These are phyloP conservation scores for Callopanchax toddi DNA, from an alignment of 2,113 vertebrate species.

Conservation along the genomic window DNA sequence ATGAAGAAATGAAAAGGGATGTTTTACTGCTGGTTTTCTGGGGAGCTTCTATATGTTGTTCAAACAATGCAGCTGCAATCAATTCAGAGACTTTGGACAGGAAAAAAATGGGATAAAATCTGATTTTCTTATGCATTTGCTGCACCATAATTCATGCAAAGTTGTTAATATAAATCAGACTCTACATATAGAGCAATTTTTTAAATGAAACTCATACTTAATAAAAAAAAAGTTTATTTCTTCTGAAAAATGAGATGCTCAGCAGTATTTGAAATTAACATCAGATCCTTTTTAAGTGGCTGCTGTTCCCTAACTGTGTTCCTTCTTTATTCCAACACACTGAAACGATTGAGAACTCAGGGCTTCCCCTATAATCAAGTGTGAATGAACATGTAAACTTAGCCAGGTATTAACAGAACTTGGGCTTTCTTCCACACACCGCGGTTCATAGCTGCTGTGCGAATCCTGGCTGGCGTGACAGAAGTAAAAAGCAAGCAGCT, in stretches of 20 bases:
- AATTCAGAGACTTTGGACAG: slow-evolving; percentile 13
- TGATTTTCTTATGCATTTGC: slow-evolving; percentile 24
- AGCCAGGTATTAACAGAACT: slow-evolving; percentile 74
- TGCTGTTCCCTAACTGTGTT: neutral
- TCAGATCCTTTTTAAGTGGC: slow-evolving; percentile 5
- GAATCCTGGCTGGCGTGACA: slow-evolving; percentile 55
- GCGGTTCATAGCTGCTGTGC: slow-evolving; percentile 39
- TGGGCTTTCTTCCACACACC: slow-evolving; percentile 44
- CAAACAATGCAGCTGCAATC: slow-evolving; percentile 33
- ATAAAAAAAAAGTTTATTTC: too few species aligned
- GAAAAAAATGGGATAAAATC: slow-evolving; percentile 11
- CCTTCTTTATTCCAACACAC: slow-evolving; percentile 42
- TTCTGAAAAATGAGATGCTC: too few species aligned
- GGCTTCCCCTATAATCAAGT: slow-evolving; percentile 73
- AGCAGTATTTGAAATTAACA: neutral
- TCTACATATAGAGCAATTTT: neutral
- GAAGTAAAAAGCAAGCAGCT: slow-evolving; percentile 70
- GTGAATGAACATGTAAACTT: slow-evolving; percentile 83
- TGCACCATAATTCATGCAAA: slow-evolving; percentile 26
- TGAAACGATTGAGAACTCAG: slow-evolving; percentile 58
- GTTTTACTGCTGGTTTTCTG: slow-evolving; percentile 45
- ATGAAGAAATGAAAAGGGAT: slow-evolving; percentile 43
- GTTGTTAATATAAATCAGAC: slow-evolving; percentile 8
- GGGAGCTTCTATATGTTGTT: slow-evolving; percentile 34
- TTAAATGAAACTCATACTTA: too few species aligned